phyloP scores from a whole-genome alignment of 2,888 invertebrate species.

The Heliconius erato region DNA sequence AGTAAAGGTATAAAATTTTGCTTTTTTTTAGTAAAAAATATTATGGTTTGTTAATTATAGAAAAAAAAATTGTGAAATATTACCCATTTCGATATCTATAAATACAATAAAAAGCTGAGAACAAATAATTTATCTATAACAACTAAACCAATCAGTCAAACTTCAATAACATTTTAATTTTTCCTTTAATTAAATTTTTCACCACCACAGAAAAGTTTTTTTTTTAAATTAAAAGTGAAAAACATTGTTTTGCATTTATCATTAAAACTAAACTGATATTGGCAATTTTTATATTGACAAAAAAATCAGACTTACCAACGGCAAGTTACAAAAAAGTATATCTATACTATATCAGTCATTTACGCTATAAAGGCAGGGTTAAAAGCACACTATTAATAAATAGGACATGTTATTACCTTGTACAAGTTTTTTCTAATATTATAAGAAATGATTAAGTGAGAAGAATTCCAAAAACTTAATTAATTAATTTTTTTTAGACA shows the following conservation, averaged over 20 bases:
- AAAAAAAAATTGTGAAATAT: too few relatives aligned
- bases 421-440: background rate
- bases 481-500: background rate
- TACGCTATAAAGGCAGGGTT: constrained; percentile 17
- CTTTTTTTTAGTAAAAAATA: too few relatives aligned
- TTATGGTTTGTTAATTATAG: too few relatives aligned
- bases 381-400: constrained; percentile 6
- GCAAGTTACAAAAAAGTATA: constrained; percentile 7
- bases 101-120: too few relatives aligned
- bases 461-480: background rate
- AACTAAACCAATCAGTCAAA: background rate
- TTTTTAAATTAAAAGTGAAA: background rate
- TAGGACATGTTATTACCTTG: background rate
- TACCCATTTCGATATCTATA: too few relatives aligned
- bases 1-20: background rate
- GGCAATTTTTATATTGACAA: background rate
- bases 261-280: background rate
- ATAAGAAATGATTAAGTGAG: background rate
- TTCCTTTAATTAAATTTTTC: background rate
- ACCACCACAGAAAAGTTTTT: background rate
- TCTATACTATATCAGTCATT: constrained; percentile 10
- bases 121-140: background rate
- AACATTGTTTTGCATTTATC: background rate
- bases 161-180: too few relatives aligned
- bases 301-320: constrained; percentile 1